Conservation (phyloP, 1,140 invertebrate genomes). For the Trichomalopsis sarcophagae region DNA sequence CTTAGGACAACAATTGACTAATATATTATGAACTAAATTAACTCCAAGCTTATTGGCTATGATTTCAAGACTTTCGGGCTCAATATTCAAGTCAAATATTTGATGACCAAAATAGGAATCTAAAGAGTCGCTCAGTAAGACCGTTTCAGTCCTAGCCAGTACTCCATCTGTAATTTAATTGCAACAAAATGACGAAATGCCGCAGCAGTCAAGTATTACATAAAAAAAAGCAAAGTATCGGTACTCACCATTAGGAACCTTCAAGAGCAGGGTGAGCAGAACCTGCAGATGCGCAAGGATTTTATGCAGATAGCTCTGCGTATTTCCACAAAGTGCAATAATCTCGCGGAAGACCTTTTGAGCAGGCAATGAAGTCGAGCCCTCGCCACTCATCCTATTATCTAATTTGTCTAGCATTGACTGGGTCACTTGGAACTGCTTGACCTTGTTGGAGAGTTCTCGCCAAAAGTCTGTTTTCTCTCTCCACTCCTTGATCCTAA, state of each 20-base stretch:
- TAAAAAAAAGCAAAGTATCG: background rate
- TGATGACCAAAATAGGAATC: conserved; percentile 74
- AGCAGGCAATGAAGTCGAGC: background rate
- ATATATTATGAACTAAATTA: conserved; percentile 78
- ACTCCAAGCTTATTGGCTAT: conserved; percentile 76
- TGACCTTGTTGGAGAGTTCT: conserved; percentile 52
- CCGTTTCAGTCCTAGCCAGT: conserved; percentile 52
- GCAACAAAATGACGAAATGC: background rate
- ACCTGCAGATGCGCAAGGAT: conserved; percentile 61
- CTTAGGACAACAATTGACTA: conserved; percentile 76
- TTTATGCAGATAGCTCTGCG: conserved; percentile 61
- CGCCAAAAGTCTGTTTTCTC: conserved; percentile 62
- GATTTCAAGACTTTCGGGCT: conserved; percentile 76
- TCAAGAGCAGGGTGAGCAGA: conserved; percentile 51
- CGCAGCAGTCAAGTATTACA: background rate
- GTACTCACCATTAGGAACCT: conserved; percentile 56
- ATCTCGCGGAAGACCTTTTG: conserved; percentile 57
- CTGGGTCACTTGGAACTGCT: conserved; percentile 40
- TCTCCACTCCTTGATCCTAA: conserved; percentile 58
- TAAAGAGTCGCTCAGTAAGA: conserved; percentile 61
- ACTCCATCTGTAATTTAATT: conserved; percentile 53
- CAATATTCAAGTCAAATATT: conserved; percentile 75
- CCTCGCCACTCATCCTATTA: background rate
- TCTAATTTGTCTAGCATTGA: background rate
- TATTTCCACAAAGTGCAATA: conserved; percentile 53